A percentile compares a stretch with the other conserved stretches of the same genome.
Conservation (phyloP, 2,113 vertebrate genomes). For the Eretmochelys imbricata region DNA sequence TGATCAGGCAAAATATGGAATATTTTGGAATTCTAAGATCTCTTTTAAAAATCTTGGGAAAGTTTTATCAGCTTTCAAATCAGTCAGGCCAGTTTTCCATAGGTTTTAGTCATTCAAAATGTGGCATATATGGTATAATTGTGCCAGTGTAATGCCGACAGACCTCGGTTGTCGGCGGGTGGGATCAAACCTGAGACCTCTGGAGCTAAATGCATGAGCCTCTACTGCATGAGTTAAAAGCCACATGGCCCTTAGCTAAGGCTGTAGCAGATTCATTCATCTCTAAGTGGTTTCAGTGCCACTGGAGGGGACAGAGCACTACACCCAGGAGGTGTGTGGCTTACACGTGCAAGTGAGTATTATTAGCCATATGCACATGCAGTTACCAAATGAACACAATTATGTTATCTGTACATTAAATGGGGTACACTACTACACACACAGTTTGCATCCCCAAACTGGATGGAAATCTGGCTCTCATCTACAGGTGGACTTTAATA, state of each 20-base stretch:
- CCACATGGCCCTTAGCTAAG: too few relatives aligned
- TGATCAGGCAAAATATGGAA: accelerated
- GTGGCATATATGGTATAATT: not conserved
- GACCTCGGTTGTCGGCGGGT: too few relatives aligned
- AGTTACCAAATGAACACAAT: not conserved
- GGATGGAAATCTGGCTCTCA: slow-evolving; percentile 36
- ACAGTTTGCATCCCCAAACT: not conserved
- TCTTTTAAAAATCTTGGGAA: not conserved
- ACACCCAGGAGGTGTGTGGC: too few relatives aligned
- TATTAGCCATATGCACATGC: slow-evolving; percentile 8
- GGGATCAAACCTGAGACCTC: too few relatives aligned
- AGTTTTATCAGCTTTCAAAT: not conserved
- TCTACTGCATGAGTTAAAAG: too few relatives aligned
- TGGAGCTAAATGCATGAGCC: too few relatives aligned
- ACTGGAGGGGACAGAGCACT: too few relatives aligned
- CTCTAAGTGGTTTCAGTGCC: too few relatives aligned
- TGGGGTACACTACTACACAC: accelerated
- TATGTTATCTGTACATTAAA: not conserved
- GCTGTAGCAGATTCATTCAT: too few relatives aligned
- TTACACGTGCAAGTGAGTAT: not conserved
- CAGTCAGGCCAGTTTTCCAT: not conserved
- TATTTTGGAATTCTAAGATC: not conserved
- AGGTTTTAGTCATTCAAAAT: not conserved
- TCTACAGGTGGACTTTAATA: slow-evolving; percentile 53
- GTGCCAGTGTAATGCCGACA: too few relatives aligned